phyloP scores from a whole-genome alignment of 1,140 invertebrate genomes.

The Diorhabda carinulata region DNA sequence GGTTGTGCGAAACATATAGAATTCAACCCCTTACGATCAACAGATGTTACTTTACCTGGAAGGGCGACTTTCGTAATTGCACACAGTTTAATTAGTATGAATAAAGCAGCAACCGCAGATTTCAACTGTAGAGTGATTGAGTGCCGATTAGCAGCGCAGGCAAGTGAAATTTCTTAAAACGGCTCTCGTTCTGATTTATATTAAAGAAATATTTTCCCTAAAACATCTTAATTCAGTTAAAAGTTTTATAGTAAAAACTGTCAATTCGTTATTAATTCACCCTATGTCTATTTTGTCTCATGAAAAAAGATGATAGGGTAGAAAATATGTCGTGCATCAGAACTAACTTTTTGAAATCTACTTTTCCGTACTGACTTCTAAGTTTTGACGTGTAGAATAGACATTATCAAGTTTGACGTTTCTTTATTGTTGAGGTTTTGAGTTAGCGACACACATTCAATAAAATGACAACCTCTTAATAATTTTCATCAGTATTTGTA shows the following conservation, averaged over 20 bases:
- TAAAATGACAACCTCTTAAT: neutral
- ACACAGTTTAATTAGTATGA: constrained; percentile 84
- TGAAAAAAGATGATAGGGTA: no score
- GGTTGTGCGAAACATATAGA: constrained; percentile 88
- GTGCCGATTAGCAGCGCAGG: constrained; percentile 84
- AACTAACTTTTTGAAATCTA: no score
- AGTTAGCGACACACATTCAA: neutral
- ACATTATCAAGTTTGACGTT: constrained; percentile 1
- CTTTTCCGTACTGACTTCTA: no score
- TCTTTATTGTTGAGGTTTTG: neutral
- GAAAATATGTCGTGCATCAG: no score
- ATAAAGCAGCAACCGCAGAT: constrained; percentile 88
- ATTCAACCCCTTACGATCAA: constrained; percentile 82
- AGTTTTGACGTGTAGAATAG: neutral
- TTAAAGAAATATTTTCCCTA: no score
- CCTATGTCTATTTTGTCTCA: no score
- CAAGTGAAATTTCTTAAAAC: constrained; percentile 40
- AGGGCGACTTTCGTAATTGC: constrained; percentile 88
- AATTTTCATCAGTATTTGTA: no score
- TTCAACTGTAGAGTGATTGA: constrained; percentile 94
- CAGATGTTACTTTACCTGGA: constrained; percentile 73
- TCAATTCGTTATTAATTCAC: no score
- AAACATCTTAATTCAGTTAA: no score
- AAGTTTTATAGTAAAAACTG: no score
- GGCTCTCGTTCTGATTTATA: no score